Percentiles rank a stretch among this genome's conserved stretches.
Evolutionary conservation across 2,888 invertebrate species (phyloP).

Genomic region (Fragum fragum): DNA sequence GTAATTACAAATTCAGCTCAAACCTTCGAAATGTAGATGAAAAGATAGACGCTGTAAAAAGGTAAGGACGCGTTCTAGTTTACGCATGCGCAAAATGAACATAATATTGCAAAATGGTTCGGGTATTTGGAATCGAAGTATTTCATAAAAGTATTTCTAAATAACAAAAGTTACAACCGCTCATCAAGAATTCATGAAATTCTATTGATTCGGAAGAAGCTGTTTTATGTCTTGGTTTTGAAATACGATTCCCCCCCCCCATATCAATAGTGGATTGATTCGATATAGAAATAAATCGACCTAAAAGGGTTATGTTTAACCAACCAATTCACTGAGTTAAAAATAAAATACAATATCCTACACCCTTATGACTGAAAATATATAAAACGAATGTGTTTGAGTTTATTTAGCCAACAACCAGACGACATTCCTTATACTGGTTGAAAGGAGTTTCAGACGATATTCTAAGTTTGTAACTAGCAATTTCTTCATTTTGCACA

Average conservation of each 20-base stretch:
- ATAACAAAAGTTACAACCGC: no score
- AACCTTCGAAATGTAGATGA: no score
- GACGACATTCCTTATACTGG: no score
- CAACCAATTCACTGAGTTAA: neutral
- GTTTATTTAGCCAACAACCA: no score
- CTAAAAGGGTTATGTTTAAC: neutral
- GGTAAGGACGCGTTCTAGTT: neutral
- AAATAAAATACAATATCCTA: neutral
- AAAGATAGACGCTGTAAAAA: neutral
- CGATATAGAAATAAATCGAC: no score
- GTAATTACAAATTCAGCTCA: no score
- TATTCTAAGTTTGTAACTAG: neutral
- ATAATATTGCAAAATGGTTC: neutral
- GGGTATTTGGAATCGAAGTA: no score
- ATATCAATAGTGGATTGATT: no score
- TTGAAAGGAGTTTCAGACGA: no score
- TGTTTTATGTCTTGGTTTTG: neutral
- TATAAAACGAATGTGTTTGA: neutral
- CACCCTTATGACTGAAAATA: neutral
- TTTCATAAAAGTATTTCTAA: no score
- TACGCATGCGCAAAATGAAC: neutral
- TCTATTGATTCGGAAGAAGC: neutral
- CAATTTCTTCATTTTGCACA: constrained; percentile 18
- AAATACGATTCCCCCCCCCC: no score
- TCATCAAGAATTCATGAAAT: no score